Conservation (phyloP, 2,113 vertebrate species). For the Rhineura floridana region DNA sequence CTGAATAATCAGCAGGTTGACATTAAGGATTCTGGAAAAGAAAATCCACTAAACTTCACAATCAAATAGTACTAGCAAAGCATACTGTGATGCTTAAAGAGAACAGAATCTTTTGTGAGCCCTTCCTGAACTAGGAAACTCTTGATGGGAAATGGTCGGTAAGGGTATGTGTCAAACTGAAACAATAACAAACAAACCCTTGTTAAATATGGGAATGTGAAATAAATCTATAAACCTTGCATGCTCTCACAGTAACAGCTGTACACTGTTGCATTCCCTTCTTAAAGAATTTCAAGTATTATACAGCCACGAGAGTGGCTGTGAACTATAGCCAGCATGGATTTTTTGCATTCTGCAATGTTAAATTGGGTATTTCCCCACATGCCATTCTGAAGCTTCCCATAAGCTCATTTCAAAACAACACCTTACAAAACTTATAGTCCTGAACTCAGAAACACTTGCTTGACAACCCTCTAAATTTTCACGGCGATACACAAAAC, state of each 20-base stretch:
- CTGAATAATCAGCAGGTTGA: neutral
- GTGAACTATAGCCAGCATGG: no score
- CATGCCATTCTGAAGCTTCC: no score
- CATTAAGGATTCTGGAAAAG: neutral
- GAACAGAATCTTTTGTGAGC: slow-evolving; percentile 5
- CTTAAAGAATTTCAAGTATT: neutral
- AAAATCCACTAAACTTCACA: slow-evolving; percentile 9
- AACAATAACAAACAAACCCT: slow-evolving; percentile 33
- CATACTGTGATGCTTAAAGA: slow-evolving; percentile 10
- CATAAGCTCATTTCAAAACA: no score
- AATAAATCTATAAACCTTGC: slow-evolving; percentile 16
- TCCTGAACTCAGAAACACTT: no score
- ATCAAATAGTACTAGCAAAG: neutral
- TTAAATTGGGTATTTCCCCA: no score
- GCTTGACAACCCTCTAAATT: no score
- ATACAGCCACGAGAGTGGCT: no score
- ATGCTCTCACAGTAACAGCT: neutral
- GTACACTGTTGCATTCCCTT: neutral
- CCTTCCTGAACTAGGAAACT: slow-evolving; percentile 9
- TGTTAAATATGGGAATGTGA: neutral
- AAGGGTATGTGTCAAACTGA: neutral
- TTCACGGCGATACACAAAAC: no score
- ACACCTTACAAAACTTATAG: no score
- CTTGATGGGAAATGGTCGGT: neutral
- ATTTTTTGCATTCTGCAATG: no score